Percentiles rank a stretch among this genome's conserved stretches.
phyloP scores from a whole-genome alignment of 2,113 vertebrate genomes.

The Butorides virescens region DNA sequence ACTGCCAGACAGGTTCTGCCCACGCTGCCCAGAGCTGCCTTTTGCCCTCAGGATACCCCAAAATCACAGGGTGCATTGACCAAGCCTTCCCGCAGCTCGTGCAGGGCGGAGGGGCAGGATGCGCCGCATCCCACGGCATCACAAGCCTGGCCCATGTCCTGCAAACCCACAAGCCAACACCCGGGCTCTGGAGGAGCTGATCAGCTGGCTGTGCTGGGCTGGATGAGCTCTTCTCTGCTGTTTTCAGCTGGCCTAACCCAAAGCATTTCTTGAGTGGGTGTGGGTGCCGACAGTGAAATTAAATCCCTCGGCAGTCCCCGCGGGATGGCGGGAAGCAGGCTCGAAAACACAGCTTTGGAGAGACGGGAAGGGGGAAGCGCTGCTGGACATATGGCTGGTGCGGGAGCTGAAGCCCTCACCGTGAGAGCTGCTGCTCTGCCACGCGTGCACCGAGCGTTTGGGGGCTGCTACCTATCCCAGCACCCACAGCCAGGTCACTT shows the following conservation, averaged over 20 bases:
- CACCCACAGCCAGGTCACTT: not conserved
- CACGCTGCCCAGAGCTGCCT: not conserved
- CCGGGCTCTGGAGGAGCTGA: not conserved
- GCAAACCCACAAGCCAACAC: not conserved
- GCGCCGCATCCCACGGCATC: not conserved
- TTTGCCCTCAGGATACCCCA: not conserved
- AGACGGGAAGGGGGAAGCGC: not conserved
- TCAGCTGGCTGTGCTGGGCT: not conserved
- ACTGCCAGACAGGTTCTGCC: not conserved
- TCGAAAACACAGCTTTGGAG: not conserved
- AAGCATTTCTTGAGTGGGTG: constrained; percentile 55
- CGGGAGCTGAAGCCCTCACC: not conserved
- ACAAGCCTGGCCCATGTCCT: not conserved
- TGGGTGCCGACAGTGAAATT: constrained; percentile 20
- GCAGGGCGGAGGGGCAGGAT: not conserved
- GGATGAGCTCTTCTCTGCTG: not conserved
- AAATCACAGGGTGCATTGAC: accelerated
- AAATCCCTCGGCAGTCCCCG: not conserved
- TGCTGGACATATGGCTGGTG: not conserved
- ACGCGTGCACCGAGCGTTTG: accelerated
- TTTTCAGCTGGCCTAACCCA: constrained; percentile 22
- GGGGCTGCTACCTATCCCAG: not conserved
- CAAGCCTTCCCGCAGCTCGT: not conserved
- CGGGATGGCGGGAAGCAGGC: not conserved
- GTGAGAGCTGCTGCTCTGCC: not conserved